phyloP scores from a whole-genome alignment of 2,113 vertebrate species.

The Alces alces region DNA sequence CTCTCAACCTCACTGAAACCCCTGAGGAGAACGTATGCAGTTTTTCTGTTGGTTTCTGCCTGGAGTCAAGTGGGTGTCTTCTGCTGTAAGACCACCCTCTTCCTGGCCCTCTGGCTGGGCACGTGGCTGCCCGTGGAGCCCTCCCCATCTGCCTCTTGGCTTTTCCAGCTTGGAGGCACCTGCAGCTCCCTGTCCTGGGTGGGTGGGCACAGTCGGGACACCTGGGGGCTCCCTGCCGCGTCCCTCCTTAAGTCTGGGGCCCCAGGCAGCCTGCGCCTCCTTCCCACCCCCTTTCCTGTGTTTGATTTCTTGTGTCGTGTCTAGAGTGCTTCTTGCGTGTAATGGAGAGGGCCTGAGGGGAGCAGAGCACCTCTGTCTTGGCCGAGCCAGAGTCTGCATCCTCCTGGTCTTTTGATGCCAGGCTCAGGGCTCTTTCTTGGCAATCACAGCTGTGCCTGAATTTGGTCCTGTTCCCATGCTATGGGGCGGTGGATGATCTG shows the following conservation, averaged over 20 bases:
- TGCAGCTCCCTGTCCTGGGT: too few relatives aligned
- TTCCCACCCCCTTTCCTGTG: background rate
- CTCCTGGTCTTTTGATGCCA: background rate
- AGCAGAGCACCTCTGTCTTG: fast-evolving
- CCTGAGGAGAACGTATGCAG: too few relatives aligned
- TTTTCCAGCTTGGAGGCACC: background rate
- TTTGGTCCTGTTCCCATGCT: background rate
- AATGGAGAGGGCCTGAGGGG: background rate
- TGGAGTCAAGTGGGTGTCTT: background rate
- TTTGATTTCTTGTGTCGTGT: background rate
- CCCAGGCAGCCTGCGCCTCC: background rate
- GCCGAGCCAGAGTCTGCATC: fast-evolving
- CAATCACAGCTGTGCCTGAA: background rate
- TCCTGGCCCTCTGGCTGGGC: too few relatives aligned
- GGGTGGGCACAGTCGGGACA: background rate
- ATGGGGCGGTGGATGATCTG: background rate
- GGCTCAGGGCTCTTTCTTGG: background rate
- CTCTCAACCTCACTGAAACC: background rate
- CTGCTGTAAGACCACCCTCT: background rate
- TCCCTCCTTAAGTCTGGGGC: background rate
- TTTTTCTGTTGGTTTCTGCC: background rate
- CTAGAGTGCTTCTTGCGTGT: fast-evolving
- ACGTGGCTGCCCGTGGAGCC: background rate
- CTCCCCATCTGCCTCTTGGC: background rate
- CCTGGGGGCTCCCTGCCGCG: background rate